Percentiles rank a stretch among this genome's conserved stretches.
phyloP scores from a whole-genome alignment of 30 jellyfish, hydroid and myxozoan species.

The Cassiopea xamachana region DNA sequence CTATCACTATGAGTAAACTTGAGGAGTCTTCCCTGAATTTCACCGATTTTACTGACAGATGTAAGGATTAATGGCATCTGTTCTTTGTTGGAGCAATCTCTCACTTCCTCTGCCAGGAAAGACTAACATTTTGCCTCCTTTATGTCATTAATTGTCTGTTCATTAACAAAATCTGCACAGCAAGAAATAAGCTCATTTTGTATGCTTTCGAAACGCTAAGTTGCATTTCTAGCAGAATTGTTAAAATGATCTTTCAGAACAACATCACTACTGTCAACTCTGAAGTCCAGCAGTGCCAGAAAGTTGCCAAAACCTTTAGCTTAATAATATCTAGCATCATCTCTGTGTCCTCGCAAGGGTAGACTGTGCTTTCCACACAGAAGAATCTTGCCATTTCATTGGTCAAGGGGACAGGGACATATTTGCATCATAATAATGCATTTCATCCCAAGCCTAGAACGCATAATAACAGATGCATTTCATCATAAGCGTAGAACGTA shows the following conservation, averaged over 20 bases:
- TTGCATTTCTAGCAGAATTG: conserved; percentile 66
- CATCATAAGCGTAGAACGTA: no score
- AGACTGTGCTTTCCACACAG: conserved; percentile 33
- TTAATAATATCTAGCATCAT: conserved; percentile 26
- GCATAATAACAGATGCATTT: no score
- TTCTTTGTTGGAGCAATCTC: conserved; percentile 40
- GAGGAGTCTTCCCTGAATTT: conserved; percentile 20
- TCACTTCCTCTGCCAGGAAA: conserved; percentile 65
- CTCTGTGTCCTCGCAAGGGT: conserved; percentile 55
- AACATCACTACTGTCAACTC: conserved; percentile 46
- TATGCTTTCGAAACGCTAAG: conserved; percentile 61
- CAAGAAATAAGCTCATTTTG: conserved; percentile 60
- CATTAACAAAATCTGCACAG: conserved; percentile 32
- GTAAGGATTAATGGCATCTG: conserved; percentile 64
- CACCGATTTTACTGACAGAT: conserved; percentile 12
- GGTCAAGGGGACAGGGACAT: conserved; percentile 2
- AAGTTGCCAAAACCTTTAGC: conserved; percentile 10
- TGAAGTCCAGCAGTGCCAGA: conserved; percentile 31
- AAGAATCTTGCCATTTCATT: background rate
- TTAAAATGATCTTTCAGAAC: conserved; percentile 23
- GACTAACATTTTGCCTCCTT: conserved; percentile 32
- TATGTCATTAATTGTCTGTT: conserved; percentile 20
- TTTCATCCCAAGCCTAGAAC: no score
- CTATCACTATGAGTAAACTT: conserved; percentile 33
- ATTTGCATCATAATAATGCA: no score